Evolutionary conservation across 2,888 invertebrate species (phyloP).

Genomic region (Pegoplata infirma): DNA sequence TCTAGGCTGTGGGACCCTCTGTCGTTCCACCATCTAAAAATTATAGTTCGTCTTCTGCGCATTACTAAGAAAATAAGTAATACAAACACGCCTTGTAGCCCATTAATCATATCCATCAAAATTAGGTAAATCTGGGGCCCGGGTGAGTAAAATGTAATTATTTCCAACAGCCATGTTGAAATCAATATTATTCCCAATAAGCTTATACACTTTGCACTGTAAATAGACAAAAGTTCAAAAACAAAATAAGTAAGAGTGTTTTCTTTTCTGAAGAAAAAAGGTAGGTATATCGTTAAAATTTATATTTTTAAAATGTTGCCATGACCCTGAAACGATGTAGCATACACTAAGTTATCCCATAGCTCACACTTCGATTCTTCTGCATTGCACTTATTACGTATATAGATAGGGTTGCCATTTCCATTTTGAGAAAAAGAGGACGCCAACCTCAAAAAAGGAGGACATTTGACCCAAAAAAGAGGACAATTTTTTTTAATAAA

Average conservation of each 20-base stretch:
- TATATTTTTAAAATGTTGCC: too few relatives aligned
- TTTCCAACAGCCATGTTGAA: slow-evolving; percentile 85
- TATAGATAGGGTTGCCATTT: too few relatives aligned
- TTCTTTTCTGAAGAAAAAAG: too few relatives aligned
- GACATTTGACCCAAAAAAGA: too few relatives aligned
- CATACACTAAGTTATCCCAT: too few relatives aligned
- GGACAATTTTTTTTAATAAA: too few relatives aligned
- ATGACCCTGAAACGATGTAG: too few relatives aligned
- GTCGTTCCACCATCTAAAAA: slow-evolving; percentile 77
- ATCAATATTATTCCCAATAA: slow-evolving; percentile 84
- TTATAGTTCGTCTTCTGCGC: slow-evolving; percentile 72
- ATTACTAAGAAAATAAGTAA: slow-evolving; percentile 82
- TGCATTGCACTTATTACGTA: too few relatives aligned
- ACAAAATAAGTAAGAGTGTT: background rate
- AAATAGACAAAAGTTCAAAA: slow-evolving; percentile 29
- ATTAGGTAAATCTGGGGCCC: slow-evolving; percentile 79
- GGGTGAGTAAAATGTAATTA: slow-evolving; percentile 81
- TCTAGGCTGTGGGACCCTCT: slow-evolving; percentile 74
- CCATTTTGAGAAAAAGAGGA: too few relatives aligned
- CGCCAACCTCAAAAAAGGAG: too few relatives aligned
- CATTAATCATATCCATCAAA: slow-evolving; percentile 84
- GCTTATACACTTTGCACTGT: slow-evolving; percentile 75
- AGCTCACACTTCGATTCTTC: too few relatives aligned
- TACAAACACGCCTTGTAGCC: slow-evolving; percentile 84
- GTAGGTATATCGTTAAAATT: too few relatives aligned